Evolutionary conservation across 2,888 invertebrate species (phyloP), one percentile per base, ranked within the genome.

Genomic region (Spialia ferax): DNA sequence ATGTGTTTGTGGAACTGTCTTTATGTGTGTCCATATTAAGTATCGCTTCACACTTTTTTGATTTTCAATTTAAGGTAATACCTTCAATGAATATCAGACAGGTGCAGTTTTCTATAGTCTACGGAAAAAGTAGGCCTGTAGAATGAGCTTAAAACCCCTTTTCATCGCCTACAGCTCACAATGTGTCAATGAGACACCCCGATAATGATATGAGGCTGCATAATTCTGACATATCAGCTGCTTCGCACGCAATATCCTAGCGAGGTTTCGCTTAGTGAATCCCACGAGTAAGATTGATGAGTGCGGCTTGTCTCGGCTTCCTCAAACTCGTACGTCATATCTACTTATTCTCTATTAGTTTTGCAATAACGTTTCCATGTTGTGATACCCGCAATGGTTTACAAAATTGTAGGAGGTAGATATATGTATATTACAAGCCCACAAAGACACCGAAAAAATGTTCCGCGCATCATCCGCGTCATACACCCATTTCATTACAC

Each of bases 211-310:
- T 52, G 59, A 57, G 66, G 45, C 45, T 62, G 69, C 67, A 71
- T 67, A 71, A 73, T 73, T 73, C 52, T 62, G 64, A 57, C 68
- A 71, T 74, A 72, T 73, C 73, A 61, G 72, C 70, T 29, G 65
- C n/a, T 38, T 38, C 38, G 38, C 71, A 71, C 65, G 70, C 62
- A 63, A 64, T 48, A 63, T 67, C 48, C 38, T n/a, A 35, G 38
- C 55, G 60, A 57, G 57, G 71, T 68, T 65, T 66, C 69, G 69
- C 68, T 69, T 70, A 63, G 52, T 38, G 35, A 38, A 38, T 38
- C 35, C 35, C 35, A 38, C 1, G 10, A 8, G 13, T 13, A 38
- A 38, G 35, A 38, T 38, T 38, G 35, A 38, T 38, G 13, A 13
- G 35, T n/a, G n/a, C 13, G 32, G 35, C 13, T 38, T 38, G 13